Evolutionary conservation across 2,113 vertebrate species (phyloP).

Genomic region (Tinamus guttatus): DNA sequence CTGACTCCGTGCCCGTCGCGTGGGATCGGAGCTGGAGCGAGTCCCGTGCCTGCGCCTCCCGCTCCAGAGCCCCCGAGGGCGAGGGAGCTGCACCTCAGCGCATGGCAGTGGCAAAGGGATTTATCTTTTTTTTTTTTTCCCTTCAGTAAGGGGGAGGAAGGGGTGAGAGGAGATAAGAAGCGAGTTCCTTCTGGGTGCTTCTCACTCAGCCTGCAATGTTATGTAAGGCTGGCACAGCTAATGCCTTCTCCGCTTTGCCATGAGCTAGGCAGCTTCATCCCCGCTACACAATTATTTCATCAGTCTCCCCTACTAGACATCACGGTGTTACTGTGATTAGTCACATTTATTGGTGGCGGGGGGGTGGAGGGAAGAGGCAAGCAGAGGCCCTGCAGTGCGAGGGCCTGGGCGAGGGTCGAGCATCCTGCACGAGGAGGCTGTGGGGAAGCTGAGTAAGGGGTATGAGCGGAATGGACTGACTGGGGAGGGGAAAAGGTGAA

Average conservation of each 20-base stretch:
- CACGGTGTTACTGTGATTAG: constrained; percentile 17
- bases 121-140: accelerated
- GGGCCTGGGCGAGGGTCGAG: not conserved
- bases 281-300: constrained; percentile 57
- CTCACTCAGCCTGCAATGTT: constrained; percentile 59
- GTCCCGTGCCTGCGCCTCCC: not conserved
- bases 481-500: not conserved
- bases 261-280: constrained; percentile 38
- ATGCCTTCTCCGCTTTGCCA: constrained; percentile 50
- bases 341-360: constrained; percentile 6
- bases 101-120: not conserved
- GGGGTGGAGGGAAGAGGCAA: no score
- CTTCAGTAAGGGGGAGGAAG: constrained; percentile 9
- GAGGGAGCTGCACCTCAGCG: not conserved
- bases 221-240: constrained; percentile 61
- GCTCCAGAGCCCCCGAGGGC: accelerated
- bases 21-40: not conserved
- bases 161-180: constrained; percentile 10
- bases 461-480: not conserved
- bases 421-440: not conserved
- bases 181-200: constrained; percentile 51
- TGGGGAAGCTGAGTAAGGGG: not conserved
- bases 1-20: not conserved
- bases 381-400: not conserved
- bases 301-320: constrained; percentile 57